Conservation (phyloP, 23 tunicate genomes). For the Trididemnum clinides region DNA sequence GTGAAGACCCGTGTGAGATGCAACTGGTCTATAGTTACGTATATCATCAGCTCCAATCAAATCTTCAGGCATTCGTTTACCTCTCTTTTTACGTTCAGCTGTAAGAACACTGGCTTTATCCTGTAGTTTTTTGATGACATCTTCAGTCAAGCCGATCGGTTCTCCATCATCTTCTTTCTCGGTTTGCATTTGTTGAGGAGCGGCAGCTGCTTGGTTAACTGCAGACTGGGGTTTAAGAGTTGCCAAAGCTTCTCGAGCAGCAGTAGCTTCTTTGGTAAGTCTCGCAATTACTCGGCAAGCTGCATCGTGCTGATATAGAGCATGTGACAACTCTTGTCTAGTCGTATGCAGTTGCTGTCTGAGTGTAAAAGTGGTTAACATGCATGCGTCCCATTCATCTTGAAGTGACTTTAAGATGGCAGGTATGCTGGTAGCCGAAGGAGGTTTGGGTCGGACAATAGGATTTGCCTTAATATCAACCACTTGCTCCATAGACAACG, state of each 20-base stretch:
- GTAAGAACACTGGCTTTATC: conserved; percentile 92
- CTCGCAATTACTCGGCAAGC: conserved; percentile 98
- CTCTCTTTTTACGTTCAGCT: conserved; percentile 87
- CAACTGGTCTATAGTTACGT: conserved; percentile 72
- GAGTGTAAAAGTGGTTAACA: conserved; percentile 77
- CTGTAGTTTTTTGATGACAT: conserved; percentile 72
- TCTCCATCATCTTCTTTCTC: conserved; percentile 88
- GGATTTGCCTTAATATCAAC: conserved; percentile 75
- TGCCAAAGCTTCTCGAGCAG: conserved; percentile 96
- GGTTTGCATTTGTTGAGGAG: conserved; percentile 44
- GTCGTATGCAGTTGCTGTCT: conserved; percentile 89
- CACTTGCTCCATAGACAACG: conserved; percentile 68
- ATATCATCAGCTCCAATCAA: conserved; percentile 77
- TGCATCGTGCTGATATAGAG: conserved; percentile 97
- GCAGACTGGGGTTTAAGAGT: conserved; percentile 86
- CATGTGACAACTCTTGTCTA: conserved; percentile 94
- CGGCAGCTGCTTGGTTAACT: conserved; percentile 15
- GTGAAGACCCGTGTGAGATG: conserved; percentile 92
- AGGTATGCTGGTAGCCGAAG: conserved; percentile 96
- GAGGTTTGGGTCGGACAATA: conserved; percentile 92
- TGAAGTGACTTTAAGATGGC: conserved; percentile 92
- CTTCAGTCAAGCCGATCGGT: conserved; percentile 84
- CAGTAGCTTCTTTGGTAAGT: conserved; percentile 88
- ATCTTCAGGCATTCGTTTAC: conserved; percentile 93
- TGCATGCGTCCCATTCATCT: conserved; percentile 98